Percentiles rank a stretch among this genome's conserved stretches.
Conservation (phyloP, 2,888 invertebrate genomes). For the Drosophila pseudotakahashii region DNA sequence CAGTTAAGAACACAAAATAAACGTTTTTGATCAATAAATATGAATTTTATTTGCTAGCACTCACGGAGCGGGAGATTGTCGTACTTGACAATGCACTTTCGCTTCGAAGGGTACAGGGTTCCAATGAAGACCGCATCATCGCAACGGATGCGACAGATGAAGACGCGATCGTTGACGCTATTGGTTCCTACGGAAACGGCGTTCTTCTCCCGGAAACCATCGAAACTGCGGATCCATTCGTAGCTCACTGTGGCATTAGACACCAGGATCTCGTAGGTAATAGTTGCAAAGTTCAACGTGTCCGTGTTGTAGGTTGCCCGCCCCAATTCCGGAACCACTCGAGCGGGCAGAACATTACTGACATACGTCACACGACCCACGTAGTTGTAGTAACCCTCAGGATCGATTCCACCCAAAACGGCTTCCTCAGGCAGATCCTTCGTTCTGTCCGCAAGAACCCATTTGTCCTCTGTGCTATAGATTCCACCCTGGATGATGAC, state of each 20-base stretch:
- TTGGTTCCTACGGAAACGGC: conserved; percentile 51
- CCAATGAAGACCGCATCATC: conserved; percentile 42
- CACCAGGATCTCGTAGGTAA: conserved; percentile 26
- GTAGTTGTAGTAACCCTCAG: conserved; percentile 50
- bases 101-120: conserved; percentile 16
- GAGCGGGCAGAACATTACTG: conserved; percentile 46
- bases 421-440: conserved; percentile 41
- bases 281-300: not conserved
- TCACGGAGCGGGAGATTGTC: conserved; percentile 25
- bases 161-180: conserved; percentile 2
- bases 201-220: conserved; percentile 44
- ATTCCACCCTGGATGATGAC: conserved; percentile 38
- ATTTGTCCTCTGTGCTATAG: conserved; percentile 47
- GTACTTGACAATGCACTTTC: conserved; percentile 34
- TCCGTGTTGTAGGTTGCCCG: conserved; percentile 42
- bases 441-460: conserved; percentile 25
- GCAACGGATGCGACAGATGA: conserved; percentile 16
- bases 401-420: conserved; percentile 54
- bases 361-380: conserved; percentile 50
- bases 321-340: conserved; percentile 49
- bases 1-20: conserved; percentile 1
- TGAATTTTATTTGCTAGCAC: conserved; percentile 2
- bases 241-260: conserved; percentile 38
- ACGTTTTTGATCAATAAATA: conserved; percentile 7
- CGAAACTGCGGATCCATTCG: conserved; percentile 51